Percentiles rank a stretch among this genome's conserved stretches.
These are phyloP conservation scores for Drosophila albomicans DNA, from an alignment of 1,140 invertebrate genomes.

Conservation along the genomic window DNA sequence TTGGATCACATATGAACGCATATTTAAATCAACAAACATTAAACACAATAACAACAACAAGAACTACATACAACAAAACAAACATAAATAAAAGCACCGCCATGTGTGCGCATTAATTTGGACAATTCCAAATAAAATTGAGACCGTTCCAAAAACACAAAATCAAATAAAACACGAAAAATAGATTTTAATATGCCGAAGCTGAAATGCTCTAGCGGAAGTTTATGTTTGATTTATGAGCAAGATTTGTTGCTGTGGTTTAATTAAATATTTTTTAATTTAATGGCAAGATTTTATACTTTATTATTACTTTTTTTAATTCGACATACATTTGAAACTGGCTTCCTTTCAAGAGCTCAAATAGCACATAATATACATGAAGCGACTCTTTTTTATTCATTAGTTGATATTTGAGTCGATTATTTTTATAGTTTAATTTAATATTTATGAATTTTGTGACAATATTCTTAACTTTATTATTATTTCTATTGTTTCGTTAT, in stretches of 20 bases:
- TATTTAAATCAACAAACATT: constrained; percentile 31
- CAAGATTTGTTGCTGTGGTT: not conserved
- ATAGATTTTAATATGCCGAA: constrained; percentile 3
- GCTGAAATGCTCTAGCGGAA: constrained; percentile 12
- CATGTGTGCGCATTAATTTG: constrained; percentile 50
- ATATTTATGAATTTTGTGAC: too few relatives aligned
- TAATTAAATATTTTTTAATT: not conserved
- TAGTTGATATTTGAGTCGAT: too few relatives aligned
- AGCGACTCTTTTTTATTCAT: too few relatives aligned
- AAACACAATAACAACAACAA: not conserved
- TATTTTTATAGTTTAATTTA: too few relatives aligned
- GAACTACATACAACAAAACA: not conserved
- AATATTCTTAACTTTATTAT: too few relatives aligned
- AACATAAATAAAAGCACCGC: not conserved
- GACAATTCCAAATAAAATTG: constrained; percentile 34
- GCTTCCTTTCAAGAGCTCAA: too few relatives aligned
- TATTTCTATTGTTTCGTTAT: too few relatives aligned
- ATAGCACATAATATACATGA: too few relatives aligned
- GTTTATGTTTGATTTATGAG: not conserved
- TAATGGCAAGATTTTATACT: too few relatives aligned
- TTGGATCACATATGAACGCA: constrained; percentile 15
- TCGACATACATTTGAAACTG: too few relatives aligned
- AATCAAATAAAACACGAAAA: constrained; percentile 19
- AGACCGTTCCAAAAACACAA: constrained; percentile 23
- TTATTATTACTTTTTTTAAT: too few relatives aligned